Percentiles rank a stretch among this genome's conserved stretches.
phyloP scores from a whole-genome alignment of 2,113 vertebrate genomes.

The Equus quagga region DNA sequence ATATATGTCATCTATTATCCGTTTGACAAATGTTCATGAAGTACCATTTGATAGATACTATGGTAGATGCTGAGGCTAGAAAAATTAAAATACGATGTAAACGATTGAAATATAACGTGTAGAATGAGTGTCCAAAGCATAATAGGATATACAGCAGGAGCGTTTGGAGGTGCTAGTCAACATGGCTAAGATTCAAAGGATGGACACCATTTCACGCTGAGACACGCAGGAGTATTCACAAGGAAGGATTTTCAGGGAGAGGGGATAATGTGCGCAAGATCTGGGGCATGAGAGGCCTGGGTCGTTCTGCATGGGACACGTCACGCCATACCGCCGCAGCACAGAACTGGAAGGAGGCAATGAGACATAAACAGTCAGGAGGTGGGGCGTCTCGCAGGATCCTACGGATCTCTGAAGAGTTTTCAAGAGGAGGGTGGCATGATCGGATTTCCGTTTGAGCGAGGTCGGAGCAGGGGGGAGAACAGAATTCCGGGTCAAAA shows the following conservation, averaged over 20 bases:
- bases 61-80: background rate
- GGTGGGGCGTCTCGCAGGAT: background rate
- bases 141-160: background rate
- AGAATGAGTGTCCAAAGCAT: background rate
- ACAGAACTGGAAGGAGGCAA: background rate
- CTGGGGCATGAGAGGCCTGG: background rate
- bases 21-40: background rate
- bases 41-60: background rate
- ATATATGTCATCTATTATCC: background rate
- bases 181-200: conserved; percentile 22
- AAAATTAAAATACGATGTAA: background rate
- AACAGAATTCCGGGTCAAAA: background rate
- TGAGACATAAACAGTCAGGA: background rate
- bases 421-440: background rate
- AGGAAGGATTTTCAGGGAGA: background rate
- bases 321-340: background rate
- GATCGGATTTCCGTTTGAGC: background rate
- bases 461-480: background rate
- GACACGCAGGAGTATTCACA: background rate
- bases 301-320: background rate
- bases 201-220: background rate
- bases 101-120: background rate
- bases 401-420: background rate
- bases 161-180: background rate
- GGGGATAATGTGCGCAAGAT: background rate